Evolutionary conservation across 2,113 vertebrate genomes (phyloP), one percentile per base, ranked within the genome.

Genomic region (Capra hircus): DNA sequence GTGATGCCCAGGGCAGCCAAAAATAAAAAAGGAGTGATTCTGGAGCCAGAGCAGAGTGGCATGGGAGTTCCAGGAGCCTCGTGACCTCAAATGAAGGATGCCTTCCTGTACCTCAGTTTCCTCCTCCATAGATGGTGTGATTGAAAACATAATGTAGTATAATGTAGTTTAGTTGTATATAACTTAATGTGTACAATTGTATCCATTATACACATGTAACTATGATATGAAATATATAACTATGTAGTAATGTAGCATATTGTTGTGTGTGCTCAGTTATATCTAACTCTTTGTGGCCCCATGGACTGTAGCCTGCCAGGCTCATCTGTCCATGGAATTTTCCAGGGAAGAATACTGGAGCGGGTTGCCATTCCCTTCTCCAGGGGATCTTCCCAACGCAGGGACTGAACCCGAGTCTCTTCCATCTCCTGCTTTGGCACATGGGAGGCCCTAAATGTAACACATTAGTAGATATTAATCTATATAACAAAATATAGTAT

Each of bases 81-180:
- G 0, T 2, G 7, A 19, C 48, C 19, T 27, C 59, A 3, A 23
- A 48, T n/a, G 5, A 25, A 60, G 6, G n/a, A 6, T 2, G 6
- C 27, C n/a, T 33, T n/a, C 57, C 28, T 8, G 48, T 14, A 33
- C 17, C 59, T 83, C 6, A 40, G 36, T 36, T 71, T 71, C 80
- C 30, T 40, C 48, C 86, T 90, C 82, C 27, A 10, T 25, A 36
- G 36, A 57, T 14, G n/a, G 33, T 21, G 40, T n/a, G 80, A n/a
- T 67, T 55, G 6, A 81, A 81, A 83, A 67, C 50, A n/a, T 11
- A 90, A 4, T 12, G 40, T 19, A 95, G 40, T 40, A 45, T 64
- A 52, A 57, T 52, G 12, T 74, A 21, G 21, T 17, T 11, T 43
- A 52, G 57, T 27, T 81, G 2, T 12, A 8, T 33, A 43, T 33